These are phyloP conservation scores for Ispidina lecontei DNA, from an alignment of 2,797 vertebrate genomes.

Conservation along the genomic window DNA sequence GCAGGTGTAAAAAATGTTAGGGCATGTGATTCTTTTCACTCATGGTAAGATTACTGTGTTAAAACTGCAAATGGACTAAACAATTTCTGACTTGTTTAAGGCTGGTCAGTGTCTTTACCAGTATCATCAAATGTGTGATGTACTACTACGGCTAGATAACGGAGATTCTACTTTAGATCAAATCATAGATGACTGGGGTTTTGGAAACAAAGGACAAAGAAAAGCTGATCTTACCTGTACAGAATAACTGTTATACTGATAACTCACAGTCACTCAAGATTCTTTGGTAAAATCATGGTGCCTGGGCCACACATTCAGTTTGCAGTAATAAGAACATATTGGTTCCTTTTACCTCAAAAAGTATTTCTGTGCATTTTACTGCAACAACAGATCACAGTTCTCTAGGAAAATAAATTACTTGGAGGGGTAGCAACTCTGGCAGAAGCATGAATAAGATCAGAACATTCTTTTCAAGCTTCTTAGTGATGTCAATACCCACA, in stretches of 20 bases:
- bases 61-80: conserved; percentile 6
- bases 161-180: background rate
- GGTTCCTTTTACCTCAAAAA: conserved; percentile 13
- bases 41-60: background rate
- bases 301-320: background rate
- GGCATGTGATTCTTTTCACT: background rate
- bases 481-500: background rate
- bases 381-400: background rate
- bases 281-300: background rate
- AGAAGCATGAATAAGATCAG: background rate
- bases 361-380: background rate
- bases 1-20: background rate
- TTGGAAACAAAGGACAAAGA: background rate
- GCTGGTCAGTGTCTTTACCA: background rate
- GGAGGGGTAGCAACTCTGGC: background rate
- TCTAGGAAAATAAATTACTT: background rate
- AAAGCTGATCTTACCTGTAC: background rate
- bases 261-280: background rate
- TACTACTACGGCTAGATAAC: background rate
- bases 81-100: background rate
- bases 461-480: conserved; percentile 8
- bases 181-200: background rate
- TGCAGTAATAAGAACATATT: background rate
- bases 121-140: background rate
- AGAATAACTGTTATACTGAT: background rate